Evolutionary conservation across 1,140 invertebrate species (phyloP), one percentile per base, ranked within the genome.

Genomic region (Rhynchophorus ferrugineus): DNA sequence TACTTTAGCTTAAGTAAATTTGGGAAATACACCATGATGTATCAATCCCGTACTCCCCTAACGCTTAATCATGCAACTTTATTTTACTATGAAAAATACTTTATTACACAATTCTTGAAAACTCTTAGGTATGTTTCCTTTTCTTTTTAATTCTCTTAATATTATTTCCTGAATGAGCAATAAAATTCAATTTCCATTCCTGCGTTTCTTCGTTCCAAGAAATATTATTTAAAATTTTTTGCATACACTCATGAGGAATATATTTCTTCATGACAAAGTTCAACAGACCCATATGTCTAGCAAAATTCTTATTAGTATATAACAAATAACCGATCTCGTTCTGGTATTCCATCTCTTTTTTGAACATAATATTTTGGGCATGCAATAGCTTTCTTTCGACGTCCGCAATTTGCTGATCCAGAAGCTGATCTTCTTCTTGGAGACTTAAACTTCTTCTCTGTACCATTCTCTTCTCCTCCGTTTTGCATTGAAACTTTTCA

Each of bases 321-420:
- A 97, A 73, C 18, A 98, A 78, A 9, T 87, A 88, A 69, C 97
- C 93, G 81, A 94, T 95, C 74, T 98, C 93, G 36, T 90, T 71
- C 71, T 96, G 92, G 66, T 98, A 91, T 65, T 98, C 95, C 54
- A 88, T 80, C 63, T 90, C 82, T 49, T 92, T 78, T 68, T 95
- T 91, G 1, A 81, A 81, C 6, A 94, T 69, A 66, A 95, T 90
- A 0, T 83, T 83, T 64, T 90, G 89, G 0, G 86, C 83, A 9
- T 81, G 80, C 67, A 86, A 80, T 20, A 91, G 70, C 67, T 89
- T 79, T 38, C 81, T 81, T 58, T 85, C 85, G 0, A 93, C 84
- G 58, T 89, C 85, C 64, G 92, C 89, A 18, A 98, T 75, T 69
- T 97, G 96, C 61, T 91, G 87, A 0, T 89, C 91, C 68, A 96